Evolutionary conservation across 2,113 vertebrate genomes (phyloP), one percentile per base, ranked within the genome.

Genomic region (Pterocles orientalis): DNA sequence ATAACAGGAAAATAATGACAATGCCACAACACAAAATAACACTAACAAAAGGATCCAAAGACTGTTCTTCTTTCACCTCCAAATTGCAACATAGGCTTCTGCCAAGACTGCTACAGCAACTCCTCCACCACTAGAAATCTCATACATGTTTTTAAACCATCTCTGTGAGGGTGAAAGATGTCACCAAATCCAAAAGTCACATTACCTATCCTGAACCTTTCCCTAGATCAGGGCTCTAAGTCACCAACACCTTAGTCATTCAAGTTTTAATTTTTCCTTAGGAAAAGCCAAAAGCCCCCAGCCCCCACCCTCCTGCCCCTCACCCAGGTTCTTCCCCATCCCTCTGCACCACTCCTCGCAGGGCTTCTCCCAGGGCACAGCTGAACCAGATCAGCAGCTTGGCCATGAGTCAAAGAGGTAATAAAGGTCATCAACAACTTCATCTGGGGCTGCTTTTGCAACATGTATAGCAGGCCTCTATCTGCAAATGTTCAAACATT

Each of bases 221-320:
- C 29, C 39, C 18, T 15, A 17, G 13, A 3, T 11, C 48, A 72
- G 5, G 4, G 8, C 6, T 39, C 26, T 2, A 31, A 2, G 1
- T 12, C 56, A 60, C 6, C 7, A 64, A 33, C 0, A 1, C 1
- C 7, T 31, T 0, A 14, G 0, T 4, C 8, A 53, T 0, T 7
- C 7, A 36, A 41, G 6, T 15, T 57, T 10, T 8, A 28, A 5
- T 23, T 41, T 51, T 23, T 25, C 28, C 3, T 21, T 3, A 39
- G 48, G 25, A 80, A 13, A 18, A 45, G 3, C 6, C 24, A 14
- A 2, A 54, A 47, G 1, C 12, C 15, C 18, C 2, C 8, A 2
- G 1, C 12, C 13, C 18, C 2, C 8, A 2, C 0, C 0, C 6
- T 1, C 28, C 12, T 8, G 14, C 29, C 18, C 16, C 31, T 29